A percentile compares a stretch with the other conserved stretches of the same genome.
These are phyloP conservation scores for Cliona cf. orientalis DNA, from an alignment of 37 sponge, comb jelly and placozoan genomes.

Conservation along the genomic window DNA sequence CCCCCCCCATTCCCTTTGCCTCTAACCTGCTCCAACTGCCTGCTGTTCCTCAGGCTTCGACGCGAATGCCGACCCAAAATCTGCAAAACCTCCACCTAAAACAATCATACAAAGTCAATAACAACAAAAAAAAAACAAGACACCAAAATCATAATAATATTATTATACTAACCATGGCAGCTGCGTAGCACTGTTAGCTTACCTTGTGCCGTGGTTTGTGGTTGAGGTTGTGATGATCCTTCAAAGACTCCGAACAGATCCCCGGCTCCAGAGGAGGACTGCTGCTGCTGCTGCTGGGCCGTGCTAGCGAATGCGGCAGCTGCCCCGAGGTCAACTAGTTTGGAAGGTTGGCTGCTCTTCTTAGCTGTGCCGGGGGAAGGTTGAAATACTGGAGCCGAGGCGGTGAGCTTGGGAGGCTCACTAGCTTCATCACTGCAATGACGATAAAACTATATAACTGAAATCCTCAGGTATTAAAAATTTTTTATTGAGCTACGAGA, in stretches of 20 bases:
- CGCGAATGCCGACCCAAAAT: constrained; percentile 48
- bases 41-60: constrained; percentile 9
- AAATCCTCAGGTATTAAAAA: too few relatives aligned
- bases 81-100: constrained; percentile 52
- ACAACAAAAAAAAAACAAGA: background rate
- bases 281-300: constrained; percentile 23
- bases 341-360: constrained; percentile 75
- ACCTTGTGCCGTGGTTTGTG: constrained; percentile 14
- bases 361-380: constrained; percentile 23
- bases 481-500: too few relatives aligned
- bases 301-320: constrained; percentile 66
- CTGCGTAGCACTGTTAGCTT: too few relatives aligned
- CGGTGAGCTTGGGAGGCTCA: too few relatives aligned
- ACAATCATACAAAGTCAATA: background rate
- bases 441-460: too few relatives aligned
- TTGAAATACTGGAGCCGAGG: too few relatives aligned
- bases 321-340: constrained; percentile 78
- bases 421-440: too few relatives aligned
- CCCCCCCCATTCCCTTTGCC: background rate
- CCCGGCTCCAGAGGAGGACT: background rate
- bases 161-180: too few relatives aligned
- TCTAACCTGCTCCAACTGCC: background rate
- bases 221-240: background rate
- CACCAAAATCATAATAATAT: too few relatives aligned
- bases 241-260: constrained; percentile 24